Base-by-base conservation (phyloP, 2,113 vertebrate species). In the Amia ocellicauda region DNA sequence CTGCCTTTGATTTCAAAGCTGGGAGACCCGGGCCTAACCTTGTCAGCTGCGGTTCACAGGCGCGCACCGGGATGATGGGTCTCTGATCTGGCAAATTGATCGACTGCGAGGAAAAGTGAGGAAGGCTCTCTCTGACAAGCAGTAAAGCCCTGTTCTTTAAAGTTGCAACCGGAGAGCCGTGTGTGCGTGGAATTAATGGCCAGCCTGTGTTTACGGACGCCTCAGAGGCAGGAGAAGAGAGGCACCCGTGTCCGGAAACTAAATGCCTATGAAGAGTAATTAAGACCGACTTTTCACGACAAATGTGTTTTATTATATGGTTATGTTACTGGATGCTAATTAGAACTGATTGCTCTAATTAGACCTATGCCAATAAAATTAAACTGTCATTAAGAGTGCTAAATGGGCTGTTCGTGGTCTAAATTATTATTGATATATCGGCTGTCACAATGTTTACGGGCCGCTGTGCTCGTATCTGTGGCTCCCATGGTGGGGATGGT, bases 381-480 rank as follows among this genome's bases (percentile, higher is more conserved):
- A 73, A 67, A 51, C 31, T 63, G 41, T 55, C 24, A 22, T 67
- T 62, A 57, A 36, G 24, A 65, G 55, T 58, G 54, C 60, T 75
- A 74, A 80, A 71, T 67, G 71, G 62, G 59, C 28, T 58, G 64
- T 28, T 71, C 66, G 56, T 54, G 57, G 68, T 69, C 24, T 76
- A 75, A 41, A 81, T 75, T 55, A 69, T 69, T 75, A 68, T 75
- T 72, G 66, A 75, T 74, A 67, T 58, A 68, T 62, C 29, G 29
- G 24, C 58, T 61, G 2, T 52, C 27, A 60, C 59, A 11, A 60
- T 28, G 20, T 62, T 19, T 28, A 52, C 57, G 58, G 41, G 28
- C 31, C 26, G 28, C 27, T 17, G 13, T 27, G n/a, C 22, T n/a
- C 42, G 19, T 62, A 40, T 56, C n/a, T 55, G 26, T 29, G 23